Evolutionary conservation across 1,140 invertebrate species (phyloP), one percentile per base, ranked within the genome.

Genomic region (Chironomus tepperi): DNA sequence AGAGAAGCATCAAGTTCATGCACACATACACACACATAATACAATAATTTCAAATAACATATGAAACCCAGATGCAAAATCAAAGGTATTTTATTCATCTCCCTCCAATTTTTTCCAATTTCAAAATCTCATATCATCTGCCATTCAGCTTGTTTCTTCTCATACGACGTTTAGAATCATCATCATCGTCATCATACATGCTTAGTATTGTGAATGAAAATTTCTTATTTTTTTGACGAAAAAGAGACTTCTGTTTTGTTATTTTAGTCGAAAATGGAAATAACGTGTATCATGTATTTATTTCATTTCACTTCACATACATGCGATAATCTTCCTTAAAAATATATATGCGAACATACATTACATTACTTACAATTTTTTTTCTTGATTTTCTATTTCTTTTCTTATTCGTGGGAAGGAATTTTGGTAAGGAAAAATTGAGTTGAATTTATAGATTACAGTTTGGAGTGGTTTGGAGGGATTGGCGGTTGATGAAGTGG

Each of bases 291-390:
- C 65, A 12, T 16, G 19, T 70, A 70, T 70, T 70, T 70, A 70
- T 70, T 70, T 70, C 65, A 57, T 57, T 57, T 57, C 47, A 57
- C 47, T 57, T 57, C 47, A 57, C 47, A 57, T 57, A 57, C 47
- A 57, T 57, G 9, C 47, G 47, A 57, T 57, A 57, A 57, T 57
- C 47, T 57, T 57, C 47, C 24, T 34, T 2, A 34, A 34, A 34
- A 34, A 34, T 34, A 34, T 5, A 34, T 5, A 34, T 34, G 24
- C 24, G 24, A 34, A 34, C 24, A 34, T 34, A 34, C 24, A 34
- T 34, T 34, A 34, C 24, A 34, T 34, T 34, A 57, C 12, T n/a
- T 57, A 57, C 47, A 57, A 15, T 57, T 57, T n/a, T 57, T 57
- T 57, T 57, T 12, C 47, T 34, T 34, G 24, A 57, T 57, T 57